These are phyloP conservation scores for Sebastes vulpes DNA, from an alignment of 2,797 vertebrate genomes.

Conservation along the genomic window DNA sequence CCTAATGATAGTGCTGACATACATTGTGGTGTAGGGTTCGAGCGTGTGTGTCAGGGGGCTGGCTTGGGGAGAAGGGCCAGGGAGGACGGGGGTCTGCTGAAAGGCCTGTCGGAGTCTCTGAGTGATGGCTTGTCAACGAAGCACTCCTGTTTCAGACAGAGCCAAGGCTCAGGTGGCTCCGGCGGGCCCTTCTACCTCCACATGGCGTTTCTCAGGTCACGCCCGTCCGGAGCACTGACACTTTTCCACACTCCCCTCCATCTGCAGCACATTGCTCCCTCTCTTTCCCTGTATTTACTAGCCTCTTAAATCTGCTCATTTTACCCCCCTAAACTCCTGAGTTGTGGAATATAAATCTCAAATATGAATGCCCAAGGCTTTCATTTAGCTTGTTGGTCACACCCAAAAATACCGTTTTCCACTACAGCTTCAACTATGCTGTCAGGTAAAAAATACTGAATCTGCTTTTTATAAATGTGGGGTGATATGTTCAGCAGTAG, in stretches of 20 bases:
- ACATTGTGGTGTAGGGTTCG: conserved; percentile 64
- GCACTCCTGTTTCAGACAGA: conserved; percentile 84
- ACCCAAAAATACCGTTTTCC: conserved; percentile 26
- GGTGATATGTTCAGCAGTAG: not conserved
- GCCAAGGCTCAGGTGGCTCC: conserved; percentile 81
- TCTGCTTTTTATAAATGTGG: not conserved
- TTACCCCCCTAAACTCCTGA: conserved; percentile 13
- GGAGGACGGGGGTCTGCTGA: conserved; percentile 65
- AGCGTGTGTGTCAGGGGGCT: conserved; percentile 42
- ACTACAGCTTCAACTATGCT: not conserved
- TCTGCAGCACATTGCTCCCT: conserved; percentile 37
- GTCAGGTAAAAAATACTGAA: conserved; percentile 1
- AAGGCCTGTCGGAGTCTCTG: conserved; percentile 72
- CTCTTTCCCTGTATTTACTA: not conserved
- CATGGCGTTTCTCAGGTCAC: conserved; percentile 60
- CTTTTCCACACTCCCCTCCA: conserved; percentile 48
- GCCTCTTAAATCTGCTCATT: conserved; percentile 15
- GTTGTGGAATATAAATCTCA: conserved; percentile 35
- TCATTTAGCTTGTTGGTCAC: conserved; percentile 46
- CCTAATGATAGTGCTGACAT: conserved; percentile 82
- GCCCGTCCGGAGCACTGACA: conserved; percentile 24
- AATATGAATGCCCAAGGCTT: conserved; percentile 30
- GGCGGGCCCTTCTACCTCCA: conserved; percentile 43
- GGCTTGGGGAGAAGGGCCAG: conserved; percentile 22
- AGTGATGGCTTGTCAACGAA: conserved; percentile 84